Percentiles rank a stretch among this genome's conserved stretches.
Evolutionary conservation across 2,797 vertebrate species (phyloP).

Genomic region (Eidolon dupreanum): DNA sequence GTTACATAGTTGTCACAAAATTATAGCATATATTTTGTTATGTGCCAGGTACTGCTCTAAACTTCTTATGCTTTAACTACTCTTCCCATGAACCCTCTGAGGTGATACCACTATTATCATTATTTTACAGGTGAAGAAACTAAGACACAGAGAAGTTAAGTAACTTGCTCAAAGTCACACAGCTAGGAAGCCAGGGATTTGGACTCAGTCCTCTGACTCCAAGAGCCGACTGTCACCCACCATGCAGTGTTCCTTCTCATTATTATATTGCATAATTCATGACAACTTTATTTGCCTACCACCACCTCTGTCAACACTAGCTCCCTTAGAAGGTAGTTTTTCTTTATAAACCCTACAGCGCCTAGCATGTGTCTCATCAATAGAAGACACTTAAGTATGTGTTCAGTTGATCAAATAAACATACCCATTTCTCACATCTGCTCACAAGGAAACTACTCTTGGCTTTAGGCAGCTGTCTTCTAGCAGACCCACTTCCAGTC

Average conservation of each 20-base stretch:
- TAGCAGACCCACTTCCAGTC: not conserved
- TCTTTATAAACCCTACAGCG: not conserved
- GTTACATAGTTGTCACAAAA: not conserved
- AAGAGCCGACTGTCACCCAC: not conserved
- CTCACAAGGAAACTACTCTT: not conserved
- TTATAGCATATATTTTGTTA: not conserved
- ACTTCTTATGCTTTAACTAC: not conserved
- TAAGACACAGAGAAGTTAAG: conserved; percentile 31
- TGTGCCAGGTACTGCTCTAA: not conserved
- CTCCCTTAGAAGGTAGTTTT: not conserved
- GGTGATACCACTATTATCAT: not conserved
- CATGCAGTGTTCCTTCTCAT: not conserved
- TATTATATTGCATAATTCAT: not conserved
- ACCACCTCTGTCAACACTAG: not conserved
- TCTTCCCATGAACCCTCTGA: not conserved
- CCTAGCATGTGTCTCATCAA: not conserved
- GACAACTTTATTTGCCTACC: not conserved
- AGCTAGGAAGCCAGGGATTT: not conserved
- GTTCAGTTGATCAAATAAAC: not conserved
- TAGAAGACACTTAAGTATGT: conserved; percentile 21
- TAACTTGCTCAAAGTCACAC: not conserved
- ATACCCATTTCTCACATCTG: not conserved
- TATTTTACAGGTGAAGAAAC: conserved; percentile 44
- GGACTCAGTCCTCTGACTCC: not conserved
- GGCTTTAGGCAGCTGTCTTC: not conserved